Evolutionary conservation across 1,140 invertebrate species (phyloP).

Genomic region (Philopotamus ludificatus): DNA sequence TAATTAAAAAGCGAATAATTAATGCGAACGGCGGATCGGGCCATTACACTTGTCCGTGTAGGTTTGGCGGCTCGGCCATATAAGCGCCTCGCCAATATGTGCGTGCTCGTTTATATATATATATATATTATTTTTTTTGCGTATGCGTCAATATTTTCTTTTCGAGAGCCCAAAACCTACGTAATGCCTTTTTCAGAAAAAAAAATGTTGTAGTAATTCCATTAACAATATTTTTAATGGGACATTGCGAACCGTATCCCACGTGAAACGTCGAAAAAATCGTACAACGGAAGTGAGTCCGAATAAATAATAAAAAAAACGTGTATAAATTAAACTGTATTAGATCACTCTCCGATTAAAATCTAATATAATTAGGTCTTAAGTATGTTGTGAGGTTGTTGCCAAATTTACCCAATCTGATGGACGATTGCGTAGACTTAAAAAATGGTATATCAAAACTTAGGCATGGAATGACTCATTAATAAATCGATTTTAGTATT

Average conservation of each 20-base stretch:
- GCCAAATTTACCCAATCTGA: no score
- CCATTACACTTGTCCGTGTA: no score
- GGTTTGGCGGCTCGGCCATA: no score
- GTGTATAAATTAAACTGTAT: background rate
- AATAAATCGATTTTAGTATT: no score
- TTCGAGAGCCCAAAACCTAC: background rate
- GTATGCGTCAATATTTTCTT: background rate
- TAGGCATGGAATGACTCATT: no score
- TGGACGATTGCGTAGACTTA: no score
- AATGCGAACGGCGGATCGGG: no score
- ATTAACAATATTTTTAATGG: constrained; percentile 14
- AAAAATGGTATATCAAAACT: no score
- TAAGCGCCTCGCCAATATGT: no score
- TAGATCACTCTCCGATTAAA: background rate
- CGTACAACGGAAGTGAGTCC: constrained; percentile 1
- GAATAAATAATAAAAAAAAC: background rate
- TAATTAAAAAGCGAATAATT: no score
- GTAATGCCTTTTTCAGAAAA: background rate
- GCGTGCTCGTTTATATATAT: background rate
- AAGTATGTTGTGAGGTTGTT: no score
- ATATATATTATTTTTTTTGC: background rate
- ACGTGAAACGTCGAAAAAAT: background rate
- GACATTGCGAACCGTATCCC: constrained; percentile 4
- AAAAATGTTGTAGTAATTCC: constrained; percentile 9
- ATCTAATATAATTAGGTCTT: background rate